phyloP scores from a whole-genome alignment of 2,113 vertebrate genomes.

The Anoplopoma fimbria region DNA sequence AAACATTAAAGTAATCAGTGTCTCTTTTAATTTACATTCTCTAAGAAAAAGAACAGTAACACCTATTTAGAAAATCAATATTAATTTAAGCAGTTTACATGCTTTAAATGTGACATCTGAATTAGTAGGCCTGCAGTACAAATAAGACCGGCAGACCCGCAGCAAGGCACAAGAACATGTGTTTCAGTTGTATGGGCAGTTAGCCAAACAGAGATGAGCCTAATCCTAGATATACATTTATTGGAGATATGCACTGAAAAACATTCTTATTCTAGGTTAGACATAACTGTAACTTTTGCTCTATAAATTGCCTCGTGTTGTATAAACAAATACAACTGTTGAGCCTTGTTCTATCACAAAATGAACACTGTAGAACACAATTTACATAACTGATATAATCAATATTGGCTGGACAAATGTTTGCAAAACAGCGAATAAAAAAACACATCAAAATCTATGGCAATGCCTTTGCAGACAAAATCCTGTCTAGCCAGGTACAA shows the following conservation, averaged over 20 bases:
- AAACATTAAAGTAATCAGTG: conserved; percentile 55
- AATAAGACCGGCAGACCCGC: conserved; percentile 63
- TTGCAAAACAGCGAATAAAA: conserved; percentile 27
- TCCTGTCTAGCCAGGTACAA: conserved; percentile 33
- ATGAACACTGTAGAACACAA: conserved; percentile 19
- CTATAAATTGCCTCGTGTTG: not conserved
- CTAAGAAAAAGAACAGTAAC: conserved; percentile 56
- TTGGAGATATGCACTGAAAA: not conserved
- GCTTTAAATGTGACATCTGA: conserved; percentile 48
- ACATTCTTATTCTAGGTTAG: not conserved
- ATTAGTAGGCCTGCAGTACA: conserved; percentile 52
- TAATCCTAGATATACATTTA: conserved; percentile 6
- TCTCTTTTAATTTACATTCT: conserved; percentile 80
- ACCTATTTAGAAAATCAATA: conserved; percentile 60
- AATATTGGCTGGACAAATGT: conserved; percentile 1
- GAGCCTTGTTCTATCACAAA: conserved; percentile 3
- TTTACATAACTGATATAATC: conserved; percentile 7
- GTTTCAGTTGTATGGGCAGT: conserved; percentile 16
- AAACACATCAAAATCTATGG: conserved; percentile 34
- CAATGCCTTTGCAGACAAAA: conserved; percentile 27
- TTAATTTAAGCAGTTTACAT: too few relatives aligned
- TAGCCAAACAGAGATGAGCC: not conserved
- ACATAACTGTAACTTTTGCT: not conserved
- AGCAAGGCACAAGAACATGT: conserved; percentile 58
- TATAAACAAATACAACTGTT: not conserved